phyloP scores from a whole-genome alignment of 1,140 invertebrate species.

The Littorina saxatilis region DNA sequence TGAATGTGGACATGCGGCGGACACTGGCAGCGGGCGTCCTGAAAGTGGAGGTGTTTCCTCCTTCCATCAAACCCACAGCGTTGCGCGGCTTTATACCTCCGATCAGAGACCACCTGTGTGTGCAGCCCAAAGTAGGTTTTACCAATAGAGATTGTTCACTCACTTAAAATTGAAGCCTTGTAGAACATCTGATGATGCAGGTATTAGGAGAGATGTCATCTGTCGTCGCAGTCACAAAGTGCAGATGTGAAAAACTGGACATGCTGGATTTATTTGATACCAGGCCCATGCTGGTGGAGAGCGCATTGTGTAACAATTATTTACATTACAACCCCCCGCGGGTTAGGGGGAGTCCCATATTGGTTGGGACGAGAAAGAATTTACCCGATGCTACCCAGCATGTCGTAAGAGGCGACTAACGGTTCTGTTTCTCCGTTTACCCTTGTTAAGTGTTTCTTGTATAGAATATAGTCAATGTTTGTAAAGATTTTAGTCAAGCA shows the following conservation, averaged over 20 bases:
- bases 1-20: not conserved
- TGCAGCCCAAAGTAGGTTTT: slow-evolving; percentile 24
- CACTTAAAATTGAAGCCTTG: not conserved
- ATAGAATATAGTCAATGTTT: too few relatives aligned
- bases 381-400: too few relatives aligned
- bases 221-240: not conserved
- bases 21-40: slow-evolving; percentile 7
- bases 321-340: too few relatives aligned
- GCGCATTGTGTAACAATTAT: not conserved
- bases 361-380: too few relatives aligned
- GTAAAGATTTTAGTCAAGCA: too few relatives aligned
- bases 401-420: too few relatives aligned
- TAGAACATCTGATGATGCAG: not conserved
- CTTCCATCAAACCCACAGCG: not conserved
- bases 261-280: not conserved
- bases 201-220: too few relatives aligned
- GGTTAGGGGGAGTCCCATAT: too few relatives aligned
- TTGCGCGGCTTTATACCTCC: slow-evolving; percentile 16
- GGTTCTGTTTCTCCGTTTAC: too few relatives aligned
- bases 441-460: too few relatives aligned
- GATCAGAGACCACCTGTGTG: slow-evolving; percentile 22
- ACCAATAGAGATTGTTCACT: not conserved
- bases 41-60: slow-evolving; percentile 8
- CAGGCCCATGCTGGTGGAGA: not conserved
- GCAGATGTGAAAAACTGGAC: not conserved